Evolutionary conservation across 2,888 invertebrate genomes (phyloP).

Genomic region (Omphaloscelis lunosa): DNA sequence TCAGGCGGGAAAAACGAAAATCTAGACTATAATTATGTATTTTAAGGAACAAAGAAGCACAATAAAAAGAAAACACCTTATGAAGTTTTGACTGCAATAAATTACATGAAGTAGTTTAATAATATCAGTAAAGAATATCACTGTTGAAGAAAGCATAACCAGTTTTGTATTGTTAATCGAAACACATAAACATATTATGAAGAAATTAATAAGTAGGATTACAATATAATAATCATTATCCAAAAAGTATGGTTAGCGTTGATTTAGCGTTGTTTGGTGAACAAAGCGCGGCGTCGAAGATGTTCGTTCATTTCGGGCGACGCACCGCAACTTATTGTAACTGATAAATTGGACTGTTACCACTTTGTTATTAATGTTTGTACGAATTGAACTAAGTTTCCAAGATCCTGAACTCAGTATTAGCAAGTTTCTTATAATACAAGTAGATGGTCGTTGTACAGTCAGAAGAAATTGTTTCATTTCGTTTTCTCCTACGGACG

Average conservation of each 20-base stretch:
- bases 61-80: neutral
- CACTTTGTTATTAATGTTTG: conserved; percentile 37
- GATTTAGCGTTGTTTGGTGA: neutral
- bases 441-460: neutral
- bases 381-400: conserved; percentile 1
- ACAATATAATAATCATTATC: neutral
- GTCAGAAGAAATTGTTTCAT: neutral
- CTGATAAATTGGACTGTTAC: conserved; percentile 20
- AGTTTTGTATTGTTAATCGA: no score
- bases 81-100: neutral
- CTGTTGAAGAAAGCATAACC: neutral
- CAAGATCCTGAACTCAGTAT: conserved; percentile 8
- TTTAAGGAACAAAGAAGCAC: no score
- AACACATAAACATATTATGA: neutral
- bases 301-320: conserved; percentile 47
- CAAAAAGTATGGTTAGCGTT: neutral
- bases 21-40: no score
- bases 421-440: neutral
- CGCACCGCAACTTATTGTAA: conserved; percentile 36
- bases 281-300: conserved; percentile 12
- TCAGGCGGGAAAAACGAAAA: neutral
- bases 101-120: neutral
- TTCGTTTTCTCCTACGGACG: neutral
- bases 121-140: no score
- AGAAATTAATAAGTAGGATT: neutral